These are phyloP conservation scores for Festucalex cinctus DNA, from an alignment of 2,113 vertebrate species.

Conservation along the genomic window DNA sequence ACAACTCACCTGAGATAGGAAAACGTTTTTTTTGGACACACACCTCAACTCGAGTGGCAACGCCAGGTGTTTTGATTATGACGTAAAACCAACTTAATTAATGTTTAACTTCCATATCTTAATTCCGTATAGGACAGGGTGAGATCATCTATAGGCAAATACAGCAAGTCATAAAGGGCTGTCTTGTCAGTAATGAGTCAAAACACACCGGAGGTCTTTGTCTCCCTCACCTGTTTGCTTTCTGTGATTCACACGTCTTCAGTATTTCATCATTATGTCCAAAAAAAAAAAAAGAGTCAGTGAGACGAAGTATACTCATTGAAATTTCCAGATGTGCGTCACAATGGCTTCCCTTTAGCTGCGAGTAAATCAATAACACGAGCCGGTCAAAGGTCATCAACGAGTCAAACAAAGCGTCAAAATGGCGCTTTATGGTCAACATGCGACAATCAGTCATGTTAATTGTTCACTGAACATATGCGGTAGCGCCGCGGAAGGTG, in stretches of 20 bases:
- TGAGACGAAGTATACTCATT: neutral
- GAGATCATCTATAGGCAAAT: constrained; percentile 1
- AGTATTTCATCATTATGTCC: neutral
- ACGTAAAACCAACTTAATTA: neutral
- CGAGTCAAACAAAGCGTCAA: neutral
- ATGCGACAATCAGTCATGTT: neutral
- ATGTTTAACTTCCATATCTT: neutral
- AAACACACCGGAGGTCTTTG: constrained; percentile 1
- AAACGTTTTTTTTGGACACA: neutral
- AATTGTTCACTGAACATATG: neutral
- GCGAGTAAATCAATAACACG: constrained; percentile 21
- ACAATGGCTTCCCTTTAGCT: constrained; percentile 3
- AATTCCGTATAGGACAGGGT: neutral
- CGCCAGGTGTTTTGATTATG: no score
- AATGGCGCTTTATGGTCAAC: neutral
- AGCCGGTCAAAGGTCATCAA: constrained; percentile 2
- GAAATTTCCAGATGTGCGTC: neutral
- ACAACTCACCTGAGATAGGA: neutral
- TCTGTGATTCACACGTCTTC: neutral
- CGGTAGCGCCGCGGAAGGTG: neutral
- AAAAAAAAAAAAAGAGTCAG: neutral
- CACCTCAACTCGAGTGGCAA: no score
- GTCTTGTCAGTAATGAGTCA: neutral
- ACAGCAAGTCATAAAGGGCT: no score
- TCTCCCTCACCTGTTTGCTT: constrained; percentile 24